Evolutionary conservation across 2,113 vertebrate genomes (phyloP).

Genomic region (Mobula birostris): DNA sequence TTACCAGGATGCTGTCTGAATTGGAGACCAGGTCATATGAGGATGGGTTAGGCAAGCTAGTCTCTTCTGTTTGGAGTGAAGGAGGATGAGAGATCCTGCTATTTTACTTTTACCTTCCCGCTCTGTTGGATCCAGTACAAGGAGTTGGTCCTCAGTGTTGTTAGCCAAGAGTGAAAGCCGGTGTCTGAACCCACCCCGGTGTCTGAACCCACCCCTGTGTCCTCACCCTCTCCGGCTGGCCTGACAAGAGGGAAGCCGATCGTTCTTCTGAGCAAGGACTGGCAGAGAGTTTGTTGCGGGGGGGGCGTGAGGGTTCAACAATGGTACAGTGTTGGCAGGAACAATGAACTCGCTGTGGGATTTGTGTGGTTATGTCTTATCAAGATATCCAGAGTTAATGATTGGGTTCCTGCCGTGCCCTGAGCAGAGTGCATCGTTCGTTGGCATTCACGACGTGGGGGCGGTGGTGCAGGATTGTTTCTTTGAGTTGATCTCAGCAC

Average conservation of each 20-base stretch:
- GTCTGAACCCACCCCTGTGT: not conserved
- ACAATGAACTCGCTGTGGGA: not conserved
- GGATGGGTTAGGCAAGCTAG: too few relatives aligned
- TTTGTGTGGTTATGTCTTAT: not conserved
- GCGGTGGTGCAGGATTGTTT: not conserved
- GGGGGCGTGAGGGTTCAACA: not conserved
- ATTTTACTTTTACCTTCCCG: too few relatives aligned
- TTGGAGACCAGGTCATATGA: too few relatives aligned
- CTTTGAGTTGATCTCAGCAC: not conserved
- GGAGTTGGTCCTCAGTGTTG: too few relatives aligned
- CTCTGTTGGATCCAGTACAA: too few relatives aligned
- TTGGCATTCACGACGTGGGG: not conserved
- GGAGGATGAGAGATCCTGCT: too few relatives aligned
- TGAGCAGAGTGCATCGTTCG: not conserved
- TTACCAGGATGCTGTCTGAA: too few relatives aligned
- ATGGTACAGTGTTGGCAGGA: not conserved
- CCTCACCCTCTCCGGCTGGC: too few relatives aligned
- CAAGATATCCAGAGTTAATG: slow-evolving; percentile 24
- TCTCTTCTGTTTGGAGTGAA: too few relatives aligned
- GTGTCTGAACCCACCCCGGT: too few relatives aligned
- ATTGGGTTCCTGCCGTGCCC: not conserved
- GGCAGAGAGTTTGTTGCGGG: not conserved
- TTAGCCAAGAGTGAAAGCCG: too few relatives aligned
- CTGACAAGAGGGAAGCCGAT: not conserved
- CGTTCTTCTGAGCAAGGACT: not conserved